Evolutionary conservation across 2,113 vertebrate species (phyloP).

Genomic region (Bubo bubo): DNA sequence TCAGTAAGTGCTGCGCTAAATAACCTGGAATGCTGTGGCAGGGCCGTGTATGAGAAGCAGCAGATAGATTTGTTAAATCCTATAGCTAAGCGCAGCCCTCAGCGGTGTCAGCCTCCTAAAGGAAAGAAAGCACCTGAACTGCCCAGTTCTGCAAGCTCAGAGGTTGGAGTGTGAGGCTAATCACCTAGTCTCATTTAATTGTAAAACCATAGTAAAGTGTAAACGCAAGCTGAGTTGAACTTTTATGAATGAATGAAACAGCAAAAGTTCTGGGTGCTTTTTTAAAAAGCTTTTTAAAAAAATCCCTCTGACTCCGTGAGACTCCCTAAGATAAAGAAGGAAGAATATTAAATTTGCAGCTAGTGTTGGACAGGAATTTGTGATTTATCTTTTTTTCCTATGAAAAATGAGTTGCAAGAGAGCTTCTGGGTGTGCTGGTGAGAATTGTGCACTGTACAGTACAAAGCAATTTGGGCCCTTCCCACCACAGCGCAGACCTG

Average conservation of each 20-base stretch:
- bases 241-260: not conserved
- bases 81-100: not conserved
- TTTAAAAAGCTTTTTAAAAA: not conserved
- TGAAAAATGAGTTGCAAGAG: not conserved
- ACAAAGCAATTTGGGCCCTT: rapidly evolving
- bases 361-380: not conserved
- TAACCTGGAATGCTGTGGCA: not conserved
- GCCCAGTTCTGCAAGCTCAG: rapidly evolving
- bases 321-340: not conserved
- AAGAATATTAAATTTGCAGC: not conserved
- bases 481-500: not conserved
- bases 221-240: not conserved
- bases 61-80: not conserved
- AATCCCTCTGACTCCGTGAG: not conserved
- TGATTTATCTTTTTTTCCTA: not conserved
- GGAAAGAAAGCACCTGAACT: not conserved
- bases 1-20: not conserved
- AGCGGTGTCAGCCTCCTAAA: not conserved
- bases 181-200: not conserved
- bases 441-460: not conserved
- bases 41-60: not conserved
- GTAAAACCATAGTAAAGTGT: not conserved
- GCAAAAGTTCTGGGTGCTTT: not conserved
- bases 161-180: not conserved
- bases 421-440: not conserved